Percentiles rank a stretch among this genome's conserved stretches.
Evolutionary conservation across 2,113 vertebrate genomes (phyloP).

Genomic region (Motacilla tschutschensis): DNA sequence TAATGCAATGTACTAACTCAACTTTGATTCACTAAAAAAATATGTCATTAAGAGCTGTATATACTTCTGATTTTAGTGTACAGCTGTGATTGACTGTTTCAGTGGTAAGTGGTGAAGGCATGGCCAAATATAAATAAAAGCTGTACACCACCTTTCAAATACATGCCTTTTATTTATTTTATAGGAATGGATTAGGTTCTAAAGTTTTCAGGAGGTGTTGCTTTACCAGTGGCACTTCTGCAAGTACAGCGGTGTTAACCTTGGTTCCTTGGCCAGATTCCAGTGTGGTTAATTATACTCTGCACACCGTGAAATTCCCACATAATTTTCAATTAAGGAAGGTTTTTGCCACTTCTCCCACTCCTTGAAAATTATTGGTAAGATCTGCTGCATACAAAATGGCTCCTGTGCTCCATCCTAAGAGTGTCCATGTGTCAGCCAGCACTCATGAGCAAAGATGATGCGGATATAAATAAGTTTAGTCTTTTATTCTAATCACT

Average conservation of each 20-base stretch:
- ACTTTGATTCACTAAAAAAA: slow-evolving; percentile 42
- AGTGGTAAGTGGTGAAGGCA: slow-evolving; percentile 34
- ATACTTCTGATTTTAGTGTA: slow-evolving; percentile 18
- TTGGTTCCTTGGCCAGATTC: slow-evolving; percentile 25
- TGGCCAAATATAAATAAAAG: slow-evolving; percentile 48
- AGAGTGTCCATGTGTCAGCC: not conserved
- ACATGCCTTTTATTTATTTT: slow-evolving; percentile 38
- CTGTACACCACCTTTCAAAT: slow-evolving; percentile 32
- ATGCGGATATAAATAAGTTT: not conserved
- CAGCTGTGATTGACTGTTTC: slow-evolving; percentile 24
- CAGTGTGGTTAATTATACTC: slow-evolving; percentile 51
- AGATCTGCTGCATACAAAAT: slow-evolving; percentile 17
- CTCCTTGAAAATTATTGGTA: slow-evolving; percentile 10
- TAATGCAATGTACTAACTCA: slow-evolving; percentile 4
- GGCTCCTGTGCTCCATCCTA: not conserved
- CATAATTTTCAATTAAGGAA: slow-evolving; percentile 51
- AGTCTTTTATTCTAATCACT: not conserved
- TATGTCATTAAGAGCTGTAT: slow-evolving; percentile 35
- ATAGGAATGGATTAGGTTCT: slow-evolving; percentile 39
- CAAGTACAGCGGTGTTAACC: slow-evolving; percentile 18
- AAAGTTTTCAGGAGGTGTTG: slow-evolving; percentile 36
- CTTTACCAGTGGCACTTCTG: slow-evolving; percentile 46
- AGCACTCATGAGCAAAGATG: not conserved
- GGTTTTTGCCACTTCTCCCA: slow-evolving; percentile 46
- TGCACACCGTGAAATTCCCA: slow-evolving; percentile 52